These are phyloP conservation scores for Drosophila putrida DNA, from an alignment of 2,888 invertebrate genomes.

Conservation along the genomic window DNA sequence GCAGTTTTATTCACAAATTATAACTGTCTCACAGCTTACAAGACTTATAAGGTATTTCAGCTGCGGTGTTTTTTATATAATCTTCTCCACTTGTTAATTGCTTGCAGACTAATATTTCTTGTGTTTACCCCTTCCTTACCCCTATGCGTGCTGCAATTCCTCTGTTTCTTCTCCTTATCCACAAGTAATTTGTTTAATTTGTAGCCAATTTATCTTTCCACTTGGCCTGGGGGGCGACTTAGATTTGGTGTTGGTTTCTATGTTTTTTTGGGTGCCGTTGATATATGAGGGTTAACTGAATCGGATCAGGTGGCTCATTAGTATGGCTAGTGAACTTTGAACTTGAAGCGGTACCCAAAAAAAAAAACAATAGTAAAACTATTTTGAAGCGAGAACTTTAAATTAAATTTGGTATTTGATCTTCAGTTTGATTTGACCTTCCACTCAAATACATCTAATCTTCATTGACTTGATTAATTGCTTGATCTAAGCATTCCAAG, in stretches of 20 bases:
- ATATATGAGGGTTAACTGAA: constrained; percentile 34
- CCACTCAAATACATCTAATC: constrained; percentile 7
- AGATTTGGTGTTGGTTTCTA: not conserved
- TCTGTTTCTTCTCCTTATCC: constrained; percentile 4
- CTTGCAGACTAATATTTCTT: constrained; percentile 10
- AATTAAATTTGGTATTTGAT: constrained; percentile 4
- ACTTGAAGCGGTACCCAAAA: constrained; percentile 35
- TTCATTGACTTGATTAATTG: constrained; percentile 22
- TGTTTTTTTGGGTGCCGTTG: not conserved
- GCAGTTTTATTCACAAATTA: no score
- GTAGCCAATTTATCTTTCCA: constrained; percentile 70
- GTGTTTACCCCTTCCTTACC: not conserved
- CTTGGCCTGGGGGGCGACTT: constrained; percentile 24
- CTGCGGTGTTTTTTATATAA: not conserved
- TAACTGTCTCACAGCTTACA: no score
- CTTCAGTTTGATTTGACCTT: constrained; percentile 10
- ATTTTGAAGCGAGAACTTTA: constrained; percentile 6
- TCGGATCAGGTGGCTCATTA: constrained; percentile 46
- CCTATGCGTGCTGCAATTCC: constrained; percentile 46
- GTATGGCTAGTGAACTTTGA: constrained; percentile 53
- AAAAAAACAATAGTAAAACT: not conserved
- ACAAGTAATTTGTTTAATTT: constrained; percentile 68
- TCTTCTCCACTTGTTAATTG: constrained; percentile 50
- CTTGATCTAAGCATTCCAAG: constrained; percentile 6
- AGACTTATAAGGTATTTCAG: constrained; percentile 2